These are phyloP conservation scores for Philopotamus ludificatus DNA, from an alignment of 1,140 invertebrate genomes.

Conservation along the genomic window DNA sequence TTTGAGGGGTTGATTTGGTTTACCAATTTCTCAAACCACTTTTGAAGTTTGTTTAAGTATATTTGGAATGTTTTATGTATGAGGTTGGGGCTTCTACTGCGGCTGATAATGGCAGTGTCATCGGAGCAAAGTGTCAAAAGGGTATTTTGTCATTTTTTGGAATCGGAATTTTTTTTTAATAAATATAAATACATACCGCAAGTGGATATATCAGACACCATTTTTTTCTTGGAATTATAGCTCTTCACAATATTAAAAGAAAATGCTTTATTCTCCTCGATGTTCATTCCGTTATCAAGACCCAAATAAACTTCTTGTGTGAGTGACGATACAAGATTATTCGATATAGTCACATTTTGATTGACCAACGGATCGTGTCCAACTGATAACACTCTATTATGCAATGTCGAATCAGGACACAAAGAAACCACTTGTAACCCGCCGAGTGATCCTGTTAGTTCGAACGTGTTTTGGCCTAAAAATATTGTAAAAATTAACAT, in stretches of 20 bases:
- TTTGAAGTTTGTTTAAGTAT: too few relatives aligned
- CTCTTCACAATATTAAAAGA: constrained; percentile 63
- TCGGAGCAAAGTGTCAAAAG: too few relatives aligned
- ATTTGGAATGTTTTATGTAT: too few relatives aligned
- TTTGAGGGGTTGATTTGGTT: too few relatives aligned
- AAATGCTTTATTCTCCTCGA: constrained; percentile 61
- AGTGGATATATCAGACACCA: too few relatives aligned
- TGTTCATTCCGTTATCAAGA: constrained; percentile 44
- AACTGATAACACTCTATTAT: constrained; percentile 83
- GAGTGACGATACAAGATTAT: constrained; percentile 45
- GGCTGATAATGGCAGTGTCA: too few relatives aligned
- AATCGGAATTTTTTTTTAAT: too few relatives aligned
- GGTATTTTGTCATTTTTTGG: too few relatives aligned
- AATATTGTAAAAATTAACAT: too few relatives aligned
- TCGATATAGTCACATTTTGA: constrained; percentile 43
- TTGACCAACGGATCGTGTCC: constrained; percentile 72
- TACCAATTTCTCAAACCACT: too few relatives aligned
- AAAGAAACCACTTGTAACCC: constrained; percentile 90
- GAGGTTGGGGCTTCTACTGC: too few relatives aligned
- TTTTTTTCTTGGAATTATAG: constrained; percentile 45
- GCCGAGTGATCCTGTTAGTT: constrained; percentile 81
- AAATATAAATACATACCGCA: too few relatives aligned
- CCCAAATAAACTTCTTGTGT: constrained; percentile 55
- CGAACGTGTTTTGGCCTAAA: constrained; percentile 57
- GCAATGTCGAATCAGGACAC: constrained; percentile 77